Base-by-base conservation (phyloP, 64 coral and sea anemone species). In the Dendrophyllia cribrosa region DNA sequence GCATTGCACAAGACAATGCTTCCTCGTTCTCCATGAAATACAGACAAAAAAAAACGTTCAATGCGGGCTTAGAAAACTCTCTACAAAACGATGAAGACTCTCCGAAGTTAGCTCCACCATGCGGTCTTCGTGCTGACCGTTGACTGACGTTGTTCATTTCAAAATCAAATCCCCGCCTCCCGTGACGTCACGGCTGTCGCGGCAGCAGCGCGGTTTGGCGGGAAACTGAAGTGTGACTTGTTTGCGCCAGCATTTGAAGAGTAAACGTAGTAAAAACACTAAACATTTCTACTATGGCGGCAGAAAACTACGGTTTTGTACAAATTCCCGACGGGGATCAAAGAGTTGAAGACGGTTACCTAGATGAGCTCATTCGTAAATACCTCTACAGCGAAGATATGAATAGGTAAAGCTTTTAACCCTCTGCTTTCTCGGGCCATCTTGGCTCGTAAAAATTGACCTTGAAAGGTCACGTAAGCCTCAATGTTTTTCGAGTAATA, bases 121-220 rank as follows among this genome's bases (percentile, higher is more conserved):
- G 80, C 62, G 80, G 60, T 68, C 64, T 46, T 63, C 78, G 62
- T 82, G 14, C 62, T 13, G 60, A 84, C 80, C 61, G 80, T 84
- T 84, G 58, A 82, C 24, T 82, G 78, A 84, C 80, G 80, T 84
- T 84, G 80, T 24, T 68, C 80, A 84, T 84, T 84, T 84, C 80
- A 84, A 84, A 67, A 50, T 9, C 52, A 23, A 66, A 51, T 43
- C 61, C 45, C 80, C 80, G 19, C 80, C 80, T 84, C 47, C 80
- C 61, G 62, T 84, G 61, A 84, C 80, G 80, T 84, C 80, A 84
- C 44, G 59, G 62, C 60, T 84, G 80, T 21, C 80, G 80, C 63
- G 80, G 62, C 62, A 65, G 60, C 62, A 15, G 80, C 60, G 10
- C 10, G 3, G 17, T 68, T 51, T 84, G 61, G 80, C 80, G 80